phyloP scores from a whole-genome alignment of 2,797 vertebrate species.

The Phrynocephalus guinanensis region DNA sequence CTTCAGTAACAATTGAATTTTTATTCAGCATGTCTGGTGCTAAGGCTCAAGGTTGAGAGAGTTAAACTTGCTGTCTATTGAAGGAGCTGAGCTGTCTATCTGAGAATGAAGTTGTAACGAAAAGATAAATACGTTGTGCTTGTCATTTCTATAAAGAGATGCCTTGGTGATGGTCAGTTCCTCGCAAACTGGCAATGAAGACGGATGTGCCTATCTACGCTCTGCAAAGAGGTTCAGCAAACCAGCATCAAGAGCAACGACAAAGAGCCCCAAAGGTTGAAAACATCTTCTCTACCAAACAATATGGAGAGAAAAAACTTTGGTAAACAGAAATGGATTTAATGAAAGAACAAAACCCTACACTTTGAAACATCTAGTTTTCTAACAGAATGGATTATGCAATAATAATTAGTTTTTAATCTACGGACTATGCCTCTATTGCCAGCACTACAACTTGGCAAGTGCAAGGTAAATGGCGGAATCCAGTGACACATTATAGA shows the following conservation, averaged over 20 bases:
- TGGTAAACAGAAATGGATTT: constrained; percentile 7
- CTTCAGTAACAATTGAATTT: constrained; percentile 66
- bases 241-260: not conserved
- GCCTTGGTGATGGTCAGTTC: not conserved
- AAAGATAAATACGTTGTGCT: constrained; percentile 59
- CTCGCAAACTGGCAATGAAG: constrained; percentile 22
- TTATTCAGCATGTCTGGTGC: constrained; percentile 56
- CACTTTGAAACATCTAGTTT: not conserved
- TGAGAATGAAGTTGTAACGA: constrained; percentile 64
- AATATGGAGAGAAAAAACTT: not conserved
- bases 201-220: not conserved
- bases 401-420: not conserved
- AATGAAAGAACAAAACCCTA: not conserved
- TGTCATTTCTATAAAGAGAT: constrained; percentile 19
- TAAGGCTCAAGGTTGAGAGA: constrained; percentile 46
- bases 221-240: constrained; percentile 9
- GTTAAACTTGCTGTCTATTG: constrained; percentile 48
- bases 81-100: constrained; percentile 48
- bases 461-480: not conserved
- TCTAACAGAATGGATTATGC: not conserved
- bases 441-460: not conserved
- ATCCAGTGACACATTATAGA: not conserved
- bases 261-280: not conserved
- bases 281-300: not conserved
- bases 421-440: not conserved